These are phyloP conservation scores for Carassius carassius DNA, from an alignment of 2,113 vertebrate species.

Conservation along the genomic window DNA sequence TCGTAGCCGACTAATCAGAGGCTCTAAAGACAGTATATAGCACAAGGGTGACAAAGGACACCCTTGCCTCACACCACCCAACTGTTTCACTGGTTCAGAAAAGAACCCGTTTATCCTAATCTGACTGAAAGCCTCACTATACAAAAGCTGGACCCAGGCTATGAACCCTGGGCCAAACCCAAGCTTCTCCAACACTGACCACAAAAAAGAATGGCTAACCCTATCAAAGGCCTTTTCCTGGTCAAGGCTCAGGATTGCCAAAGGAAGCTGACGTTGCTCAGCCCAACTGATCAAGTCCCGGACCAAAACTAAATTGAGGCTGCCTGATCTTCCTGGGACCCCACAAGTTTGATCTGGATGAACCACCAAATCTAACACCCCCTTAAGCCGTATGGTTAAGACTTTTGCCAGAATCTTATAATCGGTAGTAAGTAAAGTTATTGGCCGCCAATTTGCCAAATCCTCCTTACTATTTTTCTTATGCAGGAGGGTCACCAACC, in stretches of 20 bases:
- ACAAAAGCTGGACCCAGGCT: conserved; percentile 3
- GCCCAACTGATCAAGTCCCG: conserved; percentile 9
- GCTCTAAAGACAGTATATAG: too few relatives aligned
- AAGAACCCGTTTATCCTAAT: background rate
- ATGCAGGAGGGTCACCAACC: background rate
- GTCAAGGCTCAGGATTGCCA: conserved; percentile 30
- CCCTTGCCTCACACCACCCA: background rate
- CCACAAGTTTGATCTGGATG: conserved; percentile 17
- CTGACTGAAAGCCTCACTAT: background rate
- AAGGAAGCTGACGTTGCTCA: background rate
- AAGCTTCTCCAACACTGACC: background rate
- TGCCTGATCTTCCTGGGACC: background rate
- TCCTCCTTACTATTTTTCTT: background rate
- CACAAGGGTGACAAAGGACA: too few relatives aligned
- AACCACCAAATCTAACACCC: background rate
- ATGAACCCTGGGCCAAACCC: background rate
- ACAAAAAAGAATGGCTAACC: background rate
- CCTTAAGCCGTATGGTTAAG: background rate
- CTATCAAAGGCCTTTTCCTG: conserved; percentile 34
- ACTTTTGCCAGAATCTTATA: conserved; percentile 7
- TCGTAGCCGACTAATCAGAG: too few relatives aligned
- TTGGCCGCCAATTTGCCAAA: background rate
- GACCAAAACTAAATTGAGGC: background rate
- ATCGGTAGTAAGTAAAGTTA: background rate
- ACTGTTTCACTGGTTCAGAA: background rate